These are phyloP conservation scores for Nannoperca obscura DNA, from an alignment of 2,797 vertebrate genomes.

Conservation along the genomic window DNA sequence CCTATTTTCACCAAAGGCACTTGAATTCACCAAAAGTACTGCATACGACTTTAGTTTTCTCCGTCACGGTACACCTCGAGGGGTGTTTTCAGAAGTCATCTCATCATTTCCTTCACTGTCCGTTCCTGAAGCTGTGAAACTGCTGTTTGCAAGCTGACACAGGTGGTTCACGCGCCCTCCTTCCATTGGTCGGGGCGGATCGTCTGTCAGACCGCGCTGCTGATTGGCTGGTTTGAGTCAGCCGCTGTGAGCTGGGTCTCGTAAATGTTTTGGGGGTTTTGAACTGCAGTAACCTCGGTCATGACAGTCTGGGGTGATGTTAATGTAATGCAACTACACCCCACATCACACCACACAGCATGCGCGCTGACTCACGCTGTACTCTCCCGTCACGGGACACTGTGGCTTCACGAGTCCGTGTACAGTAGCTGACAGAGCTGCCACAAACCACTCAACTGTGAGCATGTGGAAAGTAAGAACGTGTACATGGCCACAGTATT, in stretches of 20 bases:
- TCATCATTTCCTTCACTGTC: neutral
- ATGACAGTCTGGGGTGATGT: conserved; percentile 38
- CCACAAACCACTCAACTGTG: too few species aligned
- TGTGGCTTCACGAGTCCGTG: neutral
- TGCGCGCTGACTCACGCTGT: conserved; percentile 39
- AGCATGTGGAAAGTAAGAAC: neutral
- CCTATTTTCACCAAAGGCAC: neutral
- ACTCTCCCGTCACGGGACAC: neutral
- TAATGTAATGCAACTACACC: conserved; percentile 30
- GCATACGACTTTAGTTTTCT: neutral
- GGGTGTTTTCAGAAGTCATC: neutral
- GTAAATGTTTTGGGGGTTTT: conserved; percentile 49
- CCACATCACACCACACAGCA: conserved; percentile 61
- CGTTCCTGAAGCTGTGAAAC: neutral
- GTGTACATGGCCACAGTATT: neutral
- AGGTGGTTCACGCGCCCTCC: conserved; percentile 25
- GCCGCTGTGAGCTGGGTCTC: conserved; percentile 65
- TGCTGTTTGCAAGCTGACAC: conserved; percentile 30
- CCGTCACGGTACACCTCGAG: accelerated
- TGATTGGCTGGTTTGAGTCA: conserved; percentile 80
- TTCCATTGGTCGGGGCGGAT: conserved; percentile 76
- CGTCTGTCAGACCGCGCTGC: conserved; percentile 67
- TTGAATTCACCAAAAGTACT: neutral
- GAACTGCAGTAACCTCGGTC: conserved; percentile 81
- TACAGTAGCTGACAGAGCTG: neutral